phyloP scores from a whole-genome alignment of 1,140 invertebrate species.

The Brachionus angularis region DNA sequence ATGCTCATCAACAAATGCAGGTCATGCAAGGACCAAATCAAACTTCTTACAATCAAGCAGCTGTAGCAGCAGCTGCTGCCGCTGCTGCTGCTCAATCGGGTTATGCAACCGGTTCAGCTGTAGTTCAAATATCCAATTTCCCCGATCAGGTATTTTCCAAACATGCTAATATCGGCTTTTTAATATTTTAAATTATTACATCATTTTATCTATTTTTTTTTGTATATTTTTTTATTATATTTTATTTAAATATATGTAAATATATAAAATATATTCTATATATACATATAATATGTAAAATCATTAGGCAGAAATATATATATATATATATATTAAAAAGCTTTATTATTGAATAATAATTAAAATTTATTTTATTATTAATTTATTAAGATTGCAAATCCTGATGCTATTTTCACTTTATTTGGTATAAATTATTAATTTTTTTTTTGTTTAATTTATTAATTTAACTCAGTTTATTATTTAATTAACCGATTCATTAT shows the following conservation, averaged over 20 bases:
- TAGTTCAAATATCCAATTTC: conserved; percentile 42
- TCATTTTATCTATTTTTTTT: too few relatives aligned
- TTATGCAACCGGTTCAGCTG: conserved; percentile 8
- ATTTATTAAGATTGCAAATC: conserved; percentile 43
- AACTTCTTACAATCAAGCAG: conserved; percentile 1
- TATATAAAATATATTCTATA: neutral
- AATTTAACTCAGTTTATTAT: neutral
- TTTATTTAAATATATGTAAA: too few relatives aligned
- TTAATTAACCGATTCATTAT: too few relatives aligned
- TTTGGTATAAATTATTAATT: conserved; percentile 68
- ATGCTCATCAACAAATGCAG: neutral
- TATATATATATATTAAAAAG: too few relatives aligned
- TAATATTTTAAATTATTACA: too few relatives aligned
- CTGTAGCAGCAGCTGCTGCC: conserved; percentile 25
- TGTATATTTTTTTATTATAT: too few relatives aligned
- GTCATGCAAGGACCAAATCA: conserved; percentile 21
- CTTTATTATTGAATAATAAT: too few relatives aligned
- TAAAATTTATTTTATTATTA: neutral
- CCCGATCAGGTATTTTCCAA: conserved; percentile 43
- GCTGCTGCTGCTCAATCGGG: conserved; percentile 40
- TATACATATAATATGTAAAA: neutral
- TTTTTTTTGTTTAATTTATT: neutral
- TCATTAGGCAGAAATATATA: too few relatives aligned
- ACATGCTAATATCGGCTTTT: too few relatives aligned
- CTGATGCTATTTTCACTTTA: conserved; percentile 99